Evolutionary conservation across 2,113 vertebrate species (phyloP).

Genomic region (Pelmatolapia mariae): DNA sequence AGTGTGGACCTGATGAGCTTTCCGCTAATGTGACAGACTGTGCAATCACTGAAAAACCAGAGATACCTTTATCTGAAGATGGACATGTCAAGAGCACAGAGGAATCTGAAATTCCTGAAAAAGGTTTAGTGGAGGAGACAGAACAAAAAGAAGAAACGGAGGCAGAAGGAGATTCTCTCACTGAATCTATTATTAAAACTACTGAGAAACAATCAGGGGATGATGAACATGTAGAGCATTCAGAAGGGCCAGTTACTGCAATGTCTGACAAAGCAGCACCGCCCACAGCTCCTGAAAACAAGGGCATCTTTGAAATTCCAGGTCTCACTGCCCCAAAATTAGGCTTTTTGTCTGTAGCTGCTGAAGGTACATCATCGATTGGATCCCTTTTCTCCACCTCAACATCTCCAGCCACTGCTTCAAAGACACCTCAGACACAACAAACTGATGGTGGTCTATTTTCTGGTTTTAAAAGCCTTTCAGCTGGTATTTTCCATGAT

Average conservation of each 20-base stretch:
- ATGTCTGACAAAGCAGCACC: conserved; percentile 1
- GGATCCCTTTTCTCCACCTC: conserved; percentile 80
- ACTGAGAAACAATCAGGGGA: background rate
- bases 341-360: conserved; percentile 72
- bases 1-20: background rate
- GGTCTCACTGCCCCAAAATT: conserved; percentile 70
- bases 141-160: conserved; percentile 40
- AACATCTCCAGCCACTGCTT: conserved; percentile 33
- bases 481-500: conserved; percentile 81
- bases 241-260: background rate
- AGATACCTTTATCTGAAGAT: conserved; percentile 2
- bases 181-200: background rate
- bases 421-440: conserved; percentile 34
- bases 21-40: background rate
- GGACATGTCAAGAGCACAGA: background rate
- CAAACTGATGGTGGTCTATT: conserved; percentile 70
- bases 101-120: conserved; percentile 19
- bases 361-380: conserved; percentile 72
- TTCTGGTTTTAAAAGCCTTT: conserved; percentile 83
- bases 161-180: background rate
- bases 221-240: background rate
- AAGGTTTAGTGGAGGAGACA: conserved; percentile 24
- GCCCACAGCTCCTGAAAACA: conserved; percentile 30
- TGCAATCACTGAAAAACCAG: conserved; percentile 21
- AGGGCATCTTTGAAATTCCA: conserved; percentile 75